Base-by-base conservation (phyloP, 2,888 invertebrate species). In the Limenitis arthemis region DNA sequence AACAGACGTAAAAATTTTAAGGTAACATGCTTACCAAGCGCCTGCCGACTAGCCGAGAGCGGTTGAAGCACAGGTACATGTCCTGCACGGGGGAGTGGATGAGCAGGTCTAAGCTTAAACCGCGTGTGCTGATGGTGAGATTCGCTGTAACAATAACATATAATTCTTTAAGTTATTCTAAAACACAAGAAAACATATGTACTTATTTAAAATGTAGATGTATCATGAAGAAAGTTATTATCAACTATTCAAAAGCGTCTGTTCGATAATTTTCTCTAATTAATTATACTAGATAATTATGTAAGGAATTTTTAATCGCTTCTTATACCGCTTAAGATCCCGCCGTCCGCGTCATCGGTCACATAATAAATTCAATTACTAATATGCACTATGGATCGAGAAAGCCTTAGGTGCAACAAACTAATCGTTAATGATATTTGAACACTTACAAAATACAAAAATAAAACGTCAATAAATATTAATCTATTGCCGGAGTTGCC, bases 31-130 rank as follows among this genome's bases (percentile, higher is more conserved):
- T 82, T 56, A 87, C 87, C 79, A 87, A 87, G 79, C 91, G 90
- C 88, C 90, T 88, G 86, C 91, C 92, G 66, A 92, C 89, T 71
- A 92, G 88, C 78, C 89, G 90, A 85, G 91, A 91, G 65, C 89
- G 89, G 78, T 90, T 92, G 90, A 92, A 93, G 88, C 93, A 93
- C 70, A 93, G 89, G 85, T 90, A 93, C 88, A 91, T 89, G 75
- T 90, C 88, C 69, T 90, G 90, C 74, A 91, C 88, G 77, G 91
- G 92, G 70, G 91, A 92, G 85, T 88, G 88, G 78, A 91, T 90
- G 72, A 89, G 89, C 69, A 91, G 79, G 68, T 88, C 89, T 72
- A 88, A 80, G 68, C 73, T 81, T 78, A 86, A 85, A 72, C 88
- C 88, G 69, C 87, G 87, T 61, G 90, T 89, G 73, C 87, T 88